Conservation (phyloP, 2,888 invertebrate genomes). For the Trimorus sp. region DNA sequence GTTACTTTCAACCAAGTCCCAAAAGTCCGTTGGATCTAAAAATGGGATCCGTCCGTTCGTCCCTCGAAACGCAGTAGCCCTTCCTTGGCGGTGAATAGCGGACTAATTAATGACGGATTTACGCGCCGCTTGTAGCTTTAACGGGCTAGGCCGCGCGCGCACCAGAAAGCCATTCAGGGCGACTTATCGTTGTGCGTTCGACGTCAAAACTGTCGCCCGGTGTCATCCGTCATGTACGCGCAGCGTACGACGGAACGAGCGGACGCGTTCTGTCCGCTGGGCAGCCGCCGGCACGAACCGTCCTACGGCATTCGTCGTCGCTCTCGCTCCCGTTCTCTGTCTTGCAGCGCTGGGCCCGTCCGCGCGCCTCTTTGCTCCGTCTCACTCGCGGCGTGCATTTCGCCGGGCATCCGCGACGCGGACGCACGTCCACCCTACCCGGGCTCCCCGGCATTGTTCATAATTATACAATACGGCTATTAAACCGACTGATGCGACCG, state of each 20-base stretch:
- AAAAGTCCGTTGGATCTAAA: too few species aligned
- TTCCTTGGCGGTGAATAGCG: conserved; percentile 45
- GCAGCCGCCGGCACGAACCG: conserved; percentile 72
- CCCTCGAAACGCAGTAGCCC: conserved; percentile 25
- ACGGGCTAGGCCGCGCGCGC: conserved; percentile 66
- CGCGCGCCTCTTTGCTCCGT: conserved; percentile 67
- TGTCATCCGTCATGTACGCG: conserved; percentile 77
- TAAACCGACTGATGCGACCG: conserved; percentile 81
- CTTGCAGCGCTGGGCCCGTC: conserved; percentile 38
- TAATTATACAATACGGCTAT: conserved; percentile 82
- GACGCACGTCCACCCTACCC: conserved; percentile 60
- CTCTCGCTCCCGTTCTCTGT: conserved; percentile 39
- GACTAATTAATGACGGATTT: conserved; percentile 79
- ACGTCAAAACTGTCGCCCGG: conserved; percentile 78
- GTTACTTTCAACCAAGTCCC: too few species aligned
- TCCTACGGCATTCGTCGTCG: conserved; percentile 70
- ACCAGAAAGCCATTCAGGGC: conserved; percentile 52
- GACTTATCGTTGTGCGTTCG: conserved; percentile 64
- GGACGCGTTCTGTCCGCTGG: conserved; percentile 72
- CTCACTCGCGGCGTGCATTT: conserved; percentile 69
- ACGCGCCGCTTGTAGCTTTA: conserved; percentile 78
- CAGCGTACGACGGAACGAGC: conserved; percentile 72
- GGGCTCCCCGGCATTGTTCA: conserved; percentile 78
- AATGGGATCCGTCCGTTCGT: too few species aligned
- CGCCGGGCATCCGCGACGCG: conserved; percentile 59